Evolutionary conservation across 2,113 vertebrate species (phyloP), one percentile per base, ranked within the genome.

Genomic region (Phaethon lepturus): DNA sequence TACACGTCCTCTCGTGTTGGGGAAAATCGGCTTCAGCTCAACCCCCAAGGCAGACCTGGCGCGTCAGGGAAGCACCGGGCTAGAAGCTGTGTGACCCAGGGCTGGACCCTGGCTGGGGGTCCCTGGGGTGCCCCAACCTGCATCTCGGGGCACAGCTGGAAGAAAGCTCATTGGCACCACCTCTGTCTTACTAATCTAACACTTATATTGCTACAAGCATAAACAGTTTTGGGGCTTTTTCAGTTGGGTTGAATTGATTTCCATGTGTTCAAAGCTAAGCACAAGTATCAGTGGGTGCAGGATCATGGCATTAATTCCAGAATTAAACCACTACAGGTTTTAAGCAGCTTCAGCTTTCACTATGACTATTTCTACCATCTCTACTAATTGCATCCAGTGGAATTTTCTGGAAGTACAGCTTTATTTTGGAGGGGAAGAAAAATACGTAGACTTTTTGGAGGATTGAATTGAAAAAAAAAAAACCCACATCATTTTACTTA

Each of bases 331-430:
- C 90, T 75, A 22, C 77, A 86, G 82, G 78, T 86, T 89, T 91
- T 44, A 89, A 91, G 64, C 42, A 81, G 83, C 69, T 75, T 91
- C 91, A 87, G 62, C 40, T 91, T 81, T 85, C 80, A 67, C 52
- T 75, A 1, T 26, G 45, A 90, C 66, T 31, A 72, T 90, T 86
- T 71, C 86, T 87, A 64, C 56, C 20, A 28, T n/a, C 56, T 60
- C 82, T 56, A 14, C 40, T 95, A 93, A 96, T 93, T 97, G 68
- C 49, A 92, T 86, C 86, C 88, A 68, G 72, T 49, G 86, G 95
- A 93, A 83, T 91, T 90, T 88, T 86, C 72, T 64, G 60, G 64
- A 96, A 95, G 72, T 35, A 60, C 59, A 69, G 59, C 56, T 95
- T 89, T 85, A 60, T 81, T 96, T 71, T 91, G 64, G 33, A 81